Evolutionary conservation across 2,113 vertebrate genomes (phyloP), one percentile per base, ranked within the genome.

Genomic region (Myocastor coypus): DNA sequence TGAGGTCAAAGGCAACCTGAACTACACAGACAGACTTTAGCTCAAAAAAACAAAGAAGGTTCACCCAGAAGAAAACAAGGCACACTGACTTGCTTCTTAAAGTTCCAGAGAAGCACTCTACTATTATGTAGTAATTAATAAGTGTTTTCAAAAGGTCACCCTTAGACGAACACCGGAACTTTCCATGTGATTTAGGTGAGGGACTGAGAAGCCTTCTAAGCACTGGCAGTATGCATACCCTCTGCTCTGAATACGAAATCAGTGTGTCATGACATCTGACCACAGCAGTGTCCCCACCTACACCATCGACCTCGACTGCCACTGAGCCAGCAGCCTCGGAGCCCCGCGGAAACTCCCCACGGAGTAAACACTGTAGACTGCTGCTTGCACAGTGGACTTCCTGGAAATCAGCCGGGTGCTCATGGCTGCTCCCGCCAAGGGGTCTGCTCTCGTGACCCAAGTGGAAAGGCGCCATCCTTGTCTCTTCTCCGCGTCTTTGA

Each of bases 241-340:
- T 98, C 22, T 82, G 92, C 92, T 92, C 40, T 96, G 97, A 95
- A 94, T 92, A 93, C n/a, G 66, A 90, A 92, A 96, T 91, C 28
- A 83, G 89, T 95, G 96, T 97, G 96, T 98, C 96, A 97, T 97
- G 95, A 97, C 97, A 97, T 97, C 97, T 98, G 96, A 98, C 92
- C 92, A 95, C 91, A 88, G 89, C 98, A 98, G 98, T 61, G 96
- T 64, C 98, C 98, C 98, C 98, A 99, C 98, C 99, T 98, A 99
- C 98, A 96, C 97, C 87, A 83, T 68, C 88, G 90, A 95, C 84
- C 81, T 73, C 94, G 94, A 97, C 96, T 95, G 97, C 78, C 97
- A 98, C 96, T 94, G 96, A 98, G 97, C 96, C 96, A 98, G 96
- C 94, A 96, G 83, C 89, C 19, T 28, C 75, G 40, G 50, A 96